phyloP scores from a whole-genome alignment of 2,113 vertebrate species.

The Panurus biarmicus region DNA sequence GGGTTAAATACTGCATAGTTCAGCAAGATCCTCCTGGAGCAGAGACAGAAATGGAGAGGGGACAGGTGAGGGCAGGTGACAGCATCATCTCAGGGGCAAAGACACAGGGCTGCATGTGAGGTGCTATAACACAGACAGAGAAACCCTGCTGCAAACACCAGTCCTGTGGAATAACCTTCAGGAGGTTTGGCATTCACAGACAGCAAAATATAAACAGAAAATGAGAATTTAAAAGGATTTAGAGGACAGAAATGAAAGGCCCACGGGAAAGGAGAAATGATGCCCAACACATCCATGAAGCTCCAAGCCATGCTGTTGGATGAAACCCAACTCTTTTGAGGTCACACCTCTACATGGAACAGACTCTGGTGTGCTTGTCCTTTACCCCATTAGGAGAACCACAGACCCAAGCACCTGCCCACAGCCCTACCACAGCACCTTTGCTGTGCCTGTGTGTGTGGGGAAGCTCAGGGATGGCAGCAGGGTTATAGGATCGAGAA shows the following conservation, averaged over 20 bases:
- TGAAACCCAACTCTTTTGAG: not conserved
- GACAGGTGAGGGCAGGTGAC: not conserved
- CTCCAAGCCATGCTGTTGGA: not conserved
- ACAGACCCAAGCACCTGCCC: not conserved
- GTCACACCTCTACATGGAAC: not conserved
- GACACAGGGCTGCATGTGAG: not conserved
- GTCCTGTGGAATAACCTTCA: not conserved
- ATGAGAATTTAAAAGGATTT: not conserved
- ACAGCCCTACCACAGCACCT: not conserved
- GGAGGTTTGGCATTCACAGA: not conserved
- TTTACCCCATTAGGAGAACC: not conserved
- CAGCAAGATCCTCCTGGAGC: slow-evolving; percentile 84
- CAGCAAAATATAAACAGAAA: not conserved
- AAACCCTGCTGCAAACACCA: not conserved
- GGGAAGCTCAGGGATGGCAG: not conserved
- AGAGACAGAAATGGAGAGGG: not conserved
- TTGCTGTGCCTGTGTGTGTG: not conserved
- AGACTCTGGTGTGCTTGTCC: not conserved
- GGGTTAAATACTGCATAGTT: slow-evolving; percentile 95
- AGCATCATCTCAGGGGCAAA: not conserved
- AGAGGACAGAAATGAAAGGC: not conserved
- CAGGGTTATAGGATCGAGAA: not conserved
- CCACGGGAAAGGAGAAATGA: not conserved
- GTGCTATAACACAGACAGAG: not conserved
- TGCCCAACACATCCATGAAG: not conserved